Conservation (phyloP, 2,888 invertebrate species). For the Megamerina dolium region DNA sequence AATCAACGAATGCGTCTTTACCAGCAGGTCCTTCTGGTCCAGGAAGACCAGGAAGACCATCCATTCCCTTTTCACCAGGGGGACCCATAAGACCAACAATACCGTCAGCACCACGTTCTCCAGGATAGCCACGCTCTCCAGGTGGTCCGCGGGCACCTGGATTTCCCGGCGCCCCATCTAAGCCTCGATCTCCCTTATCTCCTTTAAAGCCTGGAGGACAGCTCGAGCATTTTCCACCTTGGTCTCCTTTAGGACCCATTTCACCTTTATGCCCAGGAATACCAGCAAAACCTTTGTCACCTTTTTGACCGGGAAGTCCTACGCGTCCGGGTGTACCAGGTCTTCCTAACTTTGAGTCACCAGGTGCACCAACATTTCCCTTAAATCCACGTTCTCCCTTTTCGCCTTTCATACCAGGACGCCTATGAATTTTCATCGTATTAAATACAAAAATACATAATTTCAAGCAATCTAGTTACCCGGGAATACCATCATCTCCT, state of each 20-base stretch:
- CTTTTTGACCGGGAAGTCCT: constrained; percentile 65
- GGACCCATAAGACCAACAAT: constrained; percentile 54
- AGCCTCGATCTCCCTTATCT: constrained; percentile 68
- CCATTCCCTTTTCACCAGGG: constrained; percentile 43
- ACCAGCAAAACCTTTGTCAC: constrained; percentile 63
- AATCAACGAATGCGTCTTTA: constrained; percentile 54
- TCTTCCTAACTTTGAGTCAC: constrained; percentile 72
- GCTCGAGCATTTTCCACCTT: constrained; percentile 72
- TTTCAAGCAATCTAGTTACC: no score
- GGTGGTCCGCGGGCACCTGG: constrained; percentile 68
- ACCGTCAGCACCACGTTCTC: constrained; percentile 67
- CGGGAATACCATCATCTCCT: constrained; percentile 69
- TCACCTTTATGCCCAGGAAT: constrained; percentile 57
- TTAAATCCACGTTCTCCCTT: constrained; percentile 75
- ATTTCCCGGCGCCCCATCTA: constrained; percentile 62
- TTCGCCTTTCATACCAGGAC: constrained; percentile 61
- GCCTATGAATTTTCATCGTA: constrained; percentile 26
- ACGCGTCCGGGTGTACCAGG: constrained; percentile 67
- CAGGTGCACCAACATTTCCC: constrained; percentile 70
- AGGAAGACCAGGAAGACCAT: constrained; percentile 55
- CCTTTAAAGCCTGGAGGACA: constrained; percentile 73
- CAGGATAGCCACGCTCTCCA: constrained; percentile 64
- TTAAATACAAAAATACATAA: background rate
- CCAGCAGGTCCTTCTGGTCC: constrained; percentile 66
- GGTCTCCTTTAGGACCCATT: constrained; percentile 70